phyloP scores from a whole-genome alignment of 2,888 invertebrate species.

The Lasioglossum calceatum region DNA sequence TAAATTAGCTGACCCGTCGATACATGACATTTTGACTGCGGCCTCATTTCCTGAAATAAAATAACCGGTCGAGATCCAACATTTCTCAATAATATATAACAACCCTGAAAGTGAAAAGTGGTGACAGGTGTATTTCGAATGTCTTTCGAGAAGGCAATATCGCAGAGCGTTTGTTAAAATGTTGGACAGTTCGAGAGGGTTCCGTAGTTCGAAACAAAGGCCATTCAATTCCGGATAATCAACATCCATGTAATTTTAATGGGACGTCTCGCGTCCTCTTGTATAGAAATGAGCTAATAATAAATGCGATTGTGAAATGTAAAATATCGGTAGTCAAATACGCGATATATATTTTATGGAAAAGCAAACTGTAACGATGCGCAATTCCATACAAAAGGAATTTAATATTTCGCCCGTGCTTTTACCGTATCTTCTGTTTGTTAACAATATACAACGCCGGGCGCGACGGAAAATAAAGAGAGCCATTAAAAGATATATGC shows the following conservation, averaged over 20 bases:
- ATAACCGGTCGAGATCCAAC: not conserved
- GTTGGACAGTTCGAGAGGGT: not conserved
- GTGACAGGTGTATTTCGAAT: not conserved
- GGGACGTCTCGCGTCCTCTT: not conserved
- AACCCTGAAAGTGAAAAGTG: not conserved
- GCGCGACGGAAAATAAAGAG: not conserved
- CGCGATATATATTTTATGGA: not conserved
- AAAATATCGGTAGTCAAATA: not conserved
- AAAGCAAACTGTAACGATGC: not conserved
- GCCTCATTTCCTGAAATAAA: not conserved
- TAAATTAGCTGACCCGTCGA: not conserved
- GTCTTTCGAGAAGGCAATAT: not conserved
- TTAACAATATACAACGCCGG: not conserved
- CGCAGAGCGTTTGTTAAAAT: not conserved
- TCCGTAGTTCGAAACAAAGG: not conserved
- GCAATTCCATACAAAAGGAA: not conserved
- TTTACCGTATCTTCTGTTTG: slow-evolving; percentile 15
- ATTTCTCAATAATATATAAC: not conserved
- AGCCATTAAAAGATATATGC: slow-evolving; percentile 13
- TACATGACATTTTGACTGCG: not conserved
- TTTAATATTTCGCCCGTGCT: slow-evolving; percentile 8
- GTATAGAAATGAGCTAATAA: not conserved
- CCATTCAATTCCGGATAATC: not conserved
- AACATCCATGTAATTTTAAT: not conserved
- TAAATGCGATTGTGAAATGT: not conserved